Percentiles rank a stretch among this genome's conserved stretches.
Evolutionary conservation across 92 coral and sea anemone genomes (phyloP).

Genomic region (Siderastrea siderea): DNA sequence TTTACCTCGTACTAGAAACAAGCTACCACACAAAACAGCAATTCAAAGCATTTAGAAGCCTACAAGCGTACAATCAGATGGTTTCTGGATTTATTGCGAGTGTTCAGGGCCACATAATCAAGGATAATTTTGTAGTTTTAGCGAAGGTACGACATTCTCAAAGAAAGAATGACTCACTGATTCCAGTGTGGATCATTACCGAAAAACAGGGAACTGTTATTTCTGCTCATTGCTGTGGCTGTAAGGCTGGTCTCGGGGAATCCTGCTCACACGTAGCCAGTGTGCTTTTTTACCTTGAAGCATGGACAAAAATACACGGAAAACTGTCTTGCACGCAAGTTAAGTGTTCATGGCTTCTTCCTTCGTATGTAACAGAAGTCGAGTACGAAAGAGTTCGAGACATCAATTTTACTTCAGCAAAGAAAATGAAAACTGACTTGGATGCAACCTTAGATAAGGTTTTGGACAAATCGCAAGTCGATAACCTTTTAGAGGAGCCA

Average conservation of each 20-base stretch:
- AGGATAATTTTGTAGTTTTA: conserved; percentile 56
- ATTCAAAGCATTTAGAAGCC: conserved; percentile 50
- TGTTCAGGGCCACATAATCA: conserved; percentile 41
- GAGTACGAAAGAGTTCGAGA: conserved; percentile 25
- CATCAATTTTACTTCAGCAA: conserved; percentile 30
- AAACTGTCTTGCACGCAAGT: conserved; percentile 29
- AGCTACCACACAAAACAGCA: conserved; percentile 54
- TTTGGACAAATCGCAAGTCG: no score
- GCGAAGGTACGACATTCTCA: conserved; percentile 64
- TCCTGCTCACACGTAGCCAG: no score
- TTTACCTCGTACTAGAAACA: conserved; percentile 35
- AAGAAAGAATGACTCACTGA: conserved; percentile 38
- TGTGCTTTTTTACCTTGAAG: neutral
- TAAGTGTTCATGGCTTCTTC: conserved; percentile 33
- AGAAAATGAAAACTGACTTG: conserved; percentile 49
- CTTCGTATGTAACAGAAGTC: conserved; percentile 1
- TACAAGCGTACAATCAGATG: conserved; percentile 53
- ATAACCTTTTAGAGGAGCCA: neutral
- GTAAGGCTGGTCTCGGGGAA: no score
- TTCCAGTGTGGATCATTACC: conserved; percentile 18
- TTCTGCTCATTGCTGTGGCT: no score
- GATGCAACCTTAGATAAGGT: conserved; percentile 47
- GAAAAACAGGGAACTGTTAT: conserved; percentile 12
- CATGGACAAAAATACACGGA: conserved; percentile 16
- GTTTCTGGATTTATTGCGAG: conserved; percentile 40